Evolutionary conservation across 2,888 invertebrate genomes (phyloP).

Genomic region (Artemia sinica): DNA sequence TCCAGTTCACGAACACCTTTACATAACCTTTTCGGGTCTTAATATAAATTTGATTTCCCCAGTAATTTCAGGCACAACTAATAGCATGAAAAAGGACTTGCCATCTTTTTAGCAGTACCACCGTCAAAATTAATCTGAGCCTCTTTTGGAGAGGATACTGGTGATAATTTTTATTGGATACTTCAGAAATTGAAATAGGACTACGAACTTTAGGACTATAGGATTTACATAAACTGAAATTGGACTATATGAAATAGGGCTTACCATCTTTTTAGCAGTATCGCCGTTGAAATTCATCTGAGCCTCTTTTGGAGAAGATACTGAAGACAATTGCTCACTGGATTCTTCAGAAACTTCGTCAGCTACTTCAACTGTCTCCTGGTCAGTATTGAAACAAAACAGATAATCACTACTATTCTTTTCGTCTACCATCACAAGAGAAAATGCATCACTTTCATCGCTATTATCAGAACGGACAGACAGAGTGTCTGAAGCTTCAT

Average conservation of each 20-base stretch:
- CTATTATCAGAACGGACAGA: constrained; percentile 7
- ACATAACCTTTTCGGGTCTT: no score
- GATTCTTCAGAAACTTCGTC: constrained; percentile 10
- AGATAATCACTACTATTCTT: background rate
- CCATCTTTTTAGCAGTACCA: background rate
- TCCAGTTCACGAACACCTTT: no score
- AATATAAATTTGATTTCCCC: no score
- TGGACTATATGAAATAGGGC: background rate
- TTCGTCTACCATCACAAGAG: background rate
- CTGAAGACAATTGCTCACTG: background rate
- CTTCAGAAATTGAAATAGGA: background rate
- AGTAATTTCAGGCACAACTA: no score
- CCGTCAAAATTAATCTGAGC: background rate
- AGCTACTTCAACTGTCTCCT: background rate
- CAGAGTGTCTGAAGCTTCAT: background rate
- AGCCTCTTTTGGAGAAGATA: background rate
- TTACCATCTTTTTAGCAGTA: background rate
- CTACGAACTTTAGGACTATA: no score
- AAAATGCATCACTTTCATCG: constrained; percentile 5
- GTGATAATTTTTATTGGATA: background rate
- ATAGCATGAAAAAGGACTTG: background rate
- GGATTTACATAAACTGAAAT: no score
- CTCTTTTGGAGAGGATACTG: background rate
- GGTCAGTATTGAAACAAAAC: constrained; percentile 9
- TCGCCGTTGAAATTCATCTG: background rate